Conservation (phyloP, 2,113 vertebrate genomes). For the Chiloscyllium plagiosum region DNA sequence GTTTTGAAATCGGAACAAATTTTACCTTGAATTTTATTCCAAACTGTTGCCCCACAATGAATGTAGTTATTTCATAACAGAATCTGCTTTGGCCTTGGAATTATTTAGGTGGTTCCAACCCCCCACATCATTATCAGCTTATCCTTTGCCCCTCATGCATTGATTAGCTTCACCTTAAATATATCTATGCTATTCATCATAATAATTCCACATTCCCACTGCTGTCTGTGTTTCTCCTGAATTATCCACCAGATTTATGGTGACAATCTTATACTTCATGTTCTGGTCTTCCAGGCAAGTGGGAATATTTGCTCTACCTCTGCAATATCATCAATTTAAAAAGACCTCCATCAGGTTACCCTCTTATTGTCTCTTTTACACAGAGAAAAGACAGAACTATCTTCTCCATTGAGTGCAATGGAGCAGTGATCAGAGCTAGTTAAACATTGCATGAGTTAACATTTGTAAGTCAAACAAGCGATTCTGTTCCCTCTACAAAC, state of each 20-base stretch:
- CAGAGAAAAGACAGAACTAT: not conserved
- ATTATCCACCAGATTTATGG: not conserved
- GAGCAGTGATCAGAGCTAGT: not conserved
- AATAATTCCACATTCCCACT: not conserved
- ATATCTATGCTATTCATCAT: not conserved
- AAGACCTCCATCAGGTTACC: no score
- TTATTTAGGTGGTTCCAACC: not conserved
- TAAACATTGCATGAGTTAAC: not conserved
- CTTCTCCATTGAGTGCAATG: not conserved
- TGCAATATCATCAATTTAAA: no score
- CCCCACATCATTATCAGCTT: not conserved
- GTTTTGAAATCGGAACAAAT: conserved; percentile 8
- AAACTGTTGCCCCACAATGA: not conserved
- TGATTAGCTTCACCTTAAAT: not conserved
- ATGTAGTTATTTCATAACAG: not conserved
- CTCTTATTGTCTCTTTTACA: no score
- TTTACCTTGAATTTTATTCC: not conserved
- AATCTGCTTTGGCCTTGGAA: not conserved
- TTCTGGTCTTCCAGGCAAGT: not conserved
- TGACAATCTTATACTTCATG: not conserved
- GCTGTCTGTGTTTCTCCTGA: not conserved
- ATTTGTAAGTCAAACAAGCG: not conserved
- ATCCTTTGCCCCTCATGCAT: not conserved
- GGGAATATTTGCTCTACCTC: not conserved
- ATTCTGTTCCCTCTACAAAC: not conserved